phyloP scores from a whole-genome alignment of 2,888 invertebrate species.

The Oligia strigilis region DNA sequence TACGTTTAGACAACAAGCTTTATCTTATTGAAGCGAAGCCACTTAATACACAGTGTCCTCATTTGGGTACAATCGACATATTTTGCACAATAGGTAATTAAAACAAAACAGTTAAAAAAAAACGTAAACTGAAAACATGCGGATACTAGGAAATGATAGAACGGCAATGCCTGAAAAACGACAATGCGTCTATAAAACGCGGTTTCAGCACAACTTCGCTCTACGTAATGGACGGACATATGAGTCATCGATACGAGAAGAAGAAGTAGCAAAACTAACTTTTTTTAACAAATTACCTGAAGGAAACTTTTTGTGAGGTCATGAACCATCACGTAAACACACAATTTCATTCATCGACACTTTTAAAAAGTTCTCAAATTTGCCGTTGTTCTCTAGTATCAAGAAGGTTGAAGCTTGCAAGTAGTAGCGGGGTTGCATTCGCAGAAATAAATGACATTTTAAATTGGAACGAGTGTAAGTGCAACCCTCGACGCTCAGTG shows the following conservation, averaged over 20 bases:
- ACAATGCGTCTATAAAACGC: not conserved
- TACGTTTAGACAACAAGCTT: constrained; percentile 45
- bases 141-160: not conserved
- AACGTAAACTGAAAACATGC: not conserved
- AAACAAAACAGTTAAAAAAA: not conserved
- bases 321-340: not conserved
- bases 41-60: constrained; percentile 6
- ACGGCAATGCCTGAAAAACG: too few relatives aligned
- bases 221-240: not conserved
- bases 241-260: not conserved
- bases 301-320: too few relatives aligned
- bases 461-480: constrained; percentile 78
- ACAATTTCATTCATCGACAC: not conserved
- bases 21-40: constrained; percentile 18
- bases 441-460: constrained; percentile 82
- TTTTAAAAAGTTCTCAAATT: not conserved
- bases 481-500: constrained; percentile 65
- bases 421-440: constrained; percentile 70
- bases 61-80: not conserved
- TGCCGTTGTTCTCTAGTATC: constrained; percentile 34
- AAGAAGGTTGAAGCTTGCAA: constrained; percentile 50
- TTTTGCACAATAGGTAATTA: not conserved
- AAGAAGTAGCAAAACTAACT: not conserved
- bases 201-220: not conserved
- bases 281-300: not conserved